Evolutionary conservation across 1,140 invertebrate genomes (phyloP).

Genomic region (Euglossa dilemma): DNA sequence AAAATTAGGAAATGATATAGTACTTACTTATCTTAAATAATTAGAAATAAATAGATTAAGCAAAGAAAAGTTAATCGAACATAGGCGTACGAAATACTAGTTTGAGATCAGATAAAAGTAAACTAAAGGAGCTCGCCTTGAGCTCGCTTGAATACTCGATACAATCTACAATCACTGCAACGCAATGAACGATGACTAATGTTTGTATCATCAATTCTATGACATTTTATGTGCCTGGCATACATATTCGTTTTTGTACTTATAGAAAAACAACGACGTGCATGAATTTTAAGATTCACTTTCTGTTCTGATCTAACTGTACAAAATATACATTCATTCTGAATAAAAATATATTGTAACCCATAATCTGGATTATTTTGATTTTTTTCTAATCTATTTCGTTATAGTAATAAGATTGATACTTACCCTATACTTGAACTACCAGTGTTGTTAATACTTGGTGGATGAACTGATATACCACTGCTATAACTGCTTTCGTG

Average conservation of each 20-base stretch:
- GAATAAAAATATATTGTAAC: background rate
- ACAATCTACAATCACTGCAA: conserved; percentile 22
- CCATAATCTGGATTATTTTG: background rate
- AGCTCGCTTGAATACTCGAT: conserved; percentile 46
- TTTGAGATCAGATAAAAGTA: background rate
- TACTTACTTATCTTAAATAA: background rate
- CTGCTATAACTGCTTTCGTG: conserved; percentile 60
- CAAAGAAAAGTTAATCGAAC: background rate
- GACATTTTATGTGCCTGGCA: conserved; percentile 37
- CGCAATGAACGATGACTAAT: conserved; percentile 69
- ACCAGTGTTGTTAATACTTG: conserved; percentile 64
- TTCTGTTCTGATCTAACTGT: background rate
- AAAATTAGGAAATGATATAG: background rate
- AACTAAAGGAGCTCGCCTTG: conserved; percentile 70
- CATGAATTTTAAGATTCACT: background rate
- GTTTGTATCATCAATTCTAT: conserved; percentile 69
- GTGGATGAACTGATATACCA: conserved; percentile 66
- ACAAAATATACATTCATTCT: background rate
- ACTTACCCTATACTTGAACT: conserved; percentile 68
- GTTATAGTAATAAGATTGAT: background rate
- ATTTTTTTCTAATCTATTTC: background rate
- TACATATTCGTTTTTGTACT: background rate
- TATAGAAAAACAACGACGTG: background rate
- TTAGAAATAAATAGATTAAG: background rate
- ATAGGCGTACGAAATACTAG: background rate